These are phyloP conservation scores for Euura lappo DNA, from an alignment of 1,140 invertebrate species.

Conservation along the genomic window DNA sequence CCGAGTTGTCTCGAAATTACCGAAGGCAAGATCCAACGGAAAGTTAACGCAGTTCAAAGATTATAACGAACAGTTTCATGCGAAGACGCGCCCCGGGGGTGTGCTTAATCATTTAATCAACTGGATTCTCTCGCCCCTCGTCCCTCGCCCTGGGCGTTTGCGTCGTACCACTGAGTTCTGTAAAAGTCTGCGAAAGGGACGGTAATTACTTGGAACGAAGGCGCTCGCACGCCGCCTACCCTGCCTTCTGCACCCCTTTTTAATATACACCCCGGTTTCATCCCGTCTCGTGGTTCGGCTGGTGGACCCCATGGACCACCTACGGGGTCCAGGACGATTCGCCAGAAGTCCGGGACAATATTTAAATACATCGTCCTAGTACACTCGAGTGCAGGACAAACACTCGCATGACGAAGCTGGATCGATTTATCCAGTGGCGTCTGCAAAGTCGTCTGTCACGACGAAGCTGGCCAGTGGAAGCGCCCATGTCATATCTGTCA, in stretches of 20 bases:
- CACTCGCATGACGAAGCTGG: constrained; percentile 24
- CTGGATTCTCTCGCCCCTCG: constrained; percentile 27
- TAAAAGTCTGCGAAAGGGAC: constrained; percentile 37
- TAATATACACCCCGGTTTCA: background rate
- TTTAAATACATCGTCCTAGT: constrained; percentile 32
- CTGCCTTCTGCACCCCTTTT: constrained; percentile 8
- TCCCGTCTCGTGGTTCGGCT: background rate
- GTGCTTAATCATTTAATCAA: constrained; percentile 49
- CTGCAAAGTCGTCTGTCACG: constrained; percentile 8
- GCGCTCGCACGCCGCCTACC: background rate
- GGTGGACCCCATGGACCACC: constrained; percentile 7
- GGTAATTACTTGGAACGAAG: constrained; percentile 41
- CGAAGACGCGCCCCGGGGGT: constrained; percentile 28
- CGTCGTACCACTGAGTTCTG: constrained; percentile 22
- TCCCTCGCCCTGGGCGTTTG: constrained; percentile 10
- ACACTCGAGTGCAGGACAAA: constrained; percentile 36
- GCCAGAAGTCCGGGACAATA: constrained; percentile 24
- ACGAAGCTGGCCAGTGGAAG: too few relatives aligned
- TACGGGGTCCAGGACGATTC: background rate
- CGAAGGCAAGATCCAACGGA: background rate
- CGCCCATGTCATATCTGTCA: too few relatives aligned
- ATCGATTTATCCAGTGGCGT: constrained; percentile 30
- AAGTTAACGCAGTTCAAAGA: constrained; percentile 25
- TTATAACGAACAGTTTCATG: constrained; percentile 42
- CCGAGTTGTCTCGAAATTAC: too few relatives aligned